Evolutionary conservation across 53 echinoderm and acorn worm genomes (phyloP), one percentile per base, ranked within the genome.

Genomic region (Glandiceps talaboti): DNA sequence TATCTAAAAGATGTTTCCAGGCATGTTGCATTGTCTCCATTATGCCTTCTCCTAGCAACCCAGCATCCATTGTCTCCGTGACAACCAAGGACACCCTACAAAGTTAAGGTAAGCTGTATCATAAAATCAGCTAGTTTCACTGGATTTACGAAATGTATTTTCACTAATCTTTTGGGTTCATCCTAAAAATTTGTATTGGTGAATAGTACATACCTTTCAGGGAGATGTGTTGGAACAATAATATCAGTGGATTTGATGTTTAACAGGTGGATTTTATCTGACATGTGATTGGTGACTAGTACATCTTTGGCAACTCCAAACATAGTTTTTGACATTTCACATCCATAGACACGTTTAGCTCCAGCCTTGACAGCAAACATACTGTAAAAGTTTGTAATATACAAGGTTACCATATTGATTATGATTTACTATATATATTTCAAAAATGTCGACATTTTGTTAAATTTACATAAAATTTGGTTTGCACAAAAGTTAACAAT

Each of bases 31-130:
- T 79, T 74, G 89, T 92, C 26, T 81, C 77, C 28, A 92, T 75
- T 1, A 85, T 90, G 0, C 83, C 87, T 76, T 92, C 92, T 33
- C 92, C 92, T 6, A 92, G 83, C 30, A 92, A 82, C 31, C 92
- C 92, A 27, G 89, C 87, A 81, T 92, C 92, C 75, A 89, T 80
- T 30, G 85, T 92, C 73, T 92, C 92, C 14, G 92, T 92, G 74
- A 92, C 92, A 76, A 92, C 89, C 76, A 92, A 76, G n/a, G 89
- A 87, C 1, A 85, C 89, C 79, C 92, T 91, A 79, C 20, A n/a
- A n/a, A n/a, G n/a, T n/a, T n/a, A n/a, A n/a, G n/a, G n/a, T n/a
- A n/a, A n/a, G n/a, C n/a, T n/a, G n/a, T n/a, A n/a, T n/a, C n/a
- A n/a, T n/a, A n/a, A n/a, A n/a, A n/a, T n/a, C n/a, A n/a, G n/a